A percentile compares a stretch with the other conserved stretches of the same genome.
Conservation (phyloP, 2,113 vertebrate species). For the Lophotis ruficrista region DNA sequence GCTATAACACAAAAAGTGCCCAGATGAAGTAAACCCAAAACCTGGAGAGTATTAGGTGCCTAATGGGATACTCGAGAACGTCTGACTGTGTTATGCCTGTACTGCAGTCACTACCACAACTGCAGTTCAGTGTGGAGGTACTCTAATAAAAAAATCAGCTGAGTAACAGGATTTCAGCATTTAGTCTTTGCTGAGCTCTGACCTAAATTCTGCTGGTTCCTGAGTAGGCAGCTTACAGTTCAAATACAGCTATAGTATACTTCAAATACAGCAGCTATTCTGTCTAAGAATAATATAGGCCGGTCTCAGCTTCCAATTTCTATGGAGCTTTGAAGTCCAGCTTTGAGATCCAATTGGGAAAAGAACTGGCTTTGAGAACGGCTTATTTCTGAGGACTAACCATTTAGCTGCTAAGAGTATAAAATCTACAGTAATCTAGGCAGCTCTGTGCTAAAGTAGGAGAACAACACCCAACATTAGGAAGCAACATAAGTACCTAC, state of each 20-base stretch:
- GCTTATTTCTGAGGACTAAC: slow-evolving; percentile 6
- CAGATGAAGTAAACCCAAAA: not conserved
- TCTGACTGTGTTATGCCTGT: accelerated
- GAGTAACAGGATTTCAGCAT: not conserved
- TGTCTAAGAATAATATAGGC: not conserved
- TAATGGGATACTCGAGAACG: not conserved
- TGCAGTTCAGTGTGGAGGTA: accelerated
- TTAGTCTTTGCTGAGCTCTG: not conserved
- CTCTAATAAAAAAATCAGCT: not conserved
- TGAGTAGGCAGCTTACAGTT: not conserved
- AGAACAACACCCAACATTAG: not conserved
- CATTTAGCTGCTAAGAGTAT: not conserved
- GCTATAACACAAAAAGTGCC: not conserved
- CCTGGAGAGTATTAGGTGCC: not conserved
- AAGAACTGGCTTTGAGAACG: slow-evolving; percentile 15
- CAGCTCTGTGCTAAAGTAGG: not conserved
- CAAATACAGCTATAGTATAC: not conserved
- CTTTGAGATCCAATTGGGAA: not conserved
- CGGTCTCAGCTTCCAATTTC: not conserved
- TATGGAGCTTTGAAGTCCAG: not conserved
- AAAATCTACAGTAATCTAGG: not conserved
- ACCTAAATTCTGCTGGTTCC: not conserved
- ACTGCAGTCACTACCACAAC: not conserved
- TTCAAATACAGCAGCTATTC: not conserved
- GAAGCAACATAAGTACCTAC: not conserved